Evolutionary conservation across 2,888 invertebrate genomes (phyloP).

Genomic region (Troides aeacus): DNA sequence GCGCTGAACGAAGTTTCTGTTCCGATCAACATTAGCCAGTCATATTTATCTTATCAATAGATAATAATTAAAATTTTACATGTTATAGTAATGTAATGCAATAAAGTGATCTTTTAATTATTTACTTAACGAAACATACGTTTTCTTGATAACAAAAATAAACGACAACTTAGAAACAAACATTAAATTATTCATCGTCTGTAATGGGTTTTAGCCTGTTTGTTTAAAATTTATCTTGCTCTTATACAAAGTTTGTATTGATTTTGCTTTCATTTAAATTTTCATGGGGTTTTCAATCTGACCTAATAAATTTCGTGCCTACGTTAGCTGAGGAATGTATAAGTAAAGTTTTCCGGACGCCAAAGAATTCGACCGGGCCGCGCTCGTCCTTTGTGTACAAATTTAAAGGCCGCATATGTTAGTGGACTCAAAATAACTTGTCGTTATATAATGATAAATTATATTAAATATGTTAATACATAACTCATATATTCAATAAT

Average conservation of each 20-base stretch:
- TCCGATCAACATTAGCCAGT: too few species aligned
- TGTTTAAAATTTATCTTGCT: conserved; percentile 12
- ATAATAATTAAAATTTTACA: too few species aligned
- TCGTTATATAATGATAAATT: not conserved
- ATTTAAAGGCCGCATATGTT: not conserved
- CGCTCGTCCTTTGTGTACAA: not conserved
- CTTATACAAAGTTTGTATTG: not conserved
- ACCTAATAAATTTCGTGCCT: not conserved
- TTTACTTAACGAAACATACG: too few species aligned
- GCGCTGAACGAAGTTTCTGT: too few species aligned
- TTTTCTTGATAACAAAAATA: not conserved
- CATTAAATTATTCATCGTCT: conserved; percentile 17
- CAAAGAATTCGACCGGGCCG: not conserved
- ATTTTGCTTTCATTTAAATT: not conserved
- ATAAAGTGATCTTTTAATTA: too few species aligned
- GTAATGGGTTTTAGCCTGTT: conserved; percentile 13
- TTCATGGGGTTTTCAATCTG: conserved; percentile 3
- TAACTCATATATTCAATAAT: not conserved
- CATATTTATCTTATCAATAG: too few species aligned
- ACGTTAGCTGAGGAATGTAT: not conserved
- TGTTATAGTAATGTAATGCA: too few species aligned
- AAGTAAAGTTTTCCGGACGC: not conserved
- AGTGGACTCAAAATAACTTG: not conserved
- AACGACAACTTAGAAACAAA: conserved; percentile 14
- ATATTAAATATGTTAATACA: not conserved